These are phyloP conservation scores for Myoxocephalus aenaeus DNA, from an alignment of 2,797 vertebrate species.

Conservation along the genomic window DNA sequence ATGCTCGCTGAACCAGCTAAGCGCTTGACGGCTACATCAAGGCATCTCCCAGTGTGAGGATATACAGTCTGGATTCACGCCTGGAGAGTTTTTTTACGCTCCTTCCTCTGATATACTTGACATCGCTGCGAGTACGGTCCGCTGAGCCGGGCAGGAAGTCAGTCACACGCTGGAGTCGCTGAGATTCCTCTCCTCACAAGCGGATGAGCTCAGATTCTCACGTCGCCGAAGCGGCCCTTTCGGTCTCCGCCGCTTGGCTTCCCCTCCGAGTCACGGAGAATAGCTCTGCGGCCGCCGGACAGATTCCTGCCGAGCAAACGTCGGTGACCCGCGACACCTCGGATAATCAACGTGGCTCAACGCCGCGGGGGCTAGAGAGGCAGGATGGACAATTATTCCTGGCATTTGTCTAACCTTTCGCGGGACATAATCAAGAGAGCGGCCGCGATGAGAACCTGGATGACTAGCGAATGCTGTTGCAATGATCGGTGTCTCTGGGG, in stretches of 20 bases:
- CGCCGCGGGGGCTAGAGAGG: conserved; percentile 31
- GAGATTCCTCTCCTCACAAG: conserved; percentile 32
- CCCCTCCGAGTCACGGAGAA: conserved; percentile 14
- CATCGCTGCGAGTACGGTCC: conserved; percentile 40
- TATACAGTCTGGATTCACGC: conserved; percentile 59
- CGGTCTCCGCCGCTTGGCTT: not conserved
- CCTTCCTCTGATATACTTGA: conserved; percentile 51
- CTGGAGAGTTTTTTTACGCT: conserved; percentile 36
- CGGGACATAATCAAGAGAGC: conserved; percentile 48
- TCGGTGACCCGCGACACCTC: conserved; percentile 48
- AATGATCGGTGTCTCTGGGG: conserved; percentile 30
- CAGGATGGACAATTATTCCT: conserved; percentile 64
- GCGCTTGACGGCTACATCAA: conserved; percentile 58
- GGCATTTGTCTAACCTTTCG: conserved; percentile 76
- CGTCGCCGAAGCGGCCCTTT: conserved; percentile 24
- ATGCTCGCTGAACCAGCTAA: conserved; percentile 61
- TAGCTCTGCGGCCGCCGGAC: conserved; percentile 10
- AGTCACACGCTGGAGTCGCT: conserved; percentile 33
- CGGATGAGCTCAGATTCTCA: conserved; percentile 21
- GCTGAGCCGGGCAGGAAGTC: conserved; percentile 45
- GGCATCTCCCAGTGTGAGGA: conserved; percentile 54
- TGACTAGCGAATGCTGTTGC: conserved; percentile 34
- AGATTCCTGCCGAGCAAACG: conserved; percentile 12
- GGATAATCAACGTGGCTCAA: conserved; percentile 53
- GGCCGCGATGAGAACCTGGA: conserved; percentile 26